Base-by-base conservation (phyloP, 2,113 vertebrate genomes). In the Tringa solitaria region DNA sequence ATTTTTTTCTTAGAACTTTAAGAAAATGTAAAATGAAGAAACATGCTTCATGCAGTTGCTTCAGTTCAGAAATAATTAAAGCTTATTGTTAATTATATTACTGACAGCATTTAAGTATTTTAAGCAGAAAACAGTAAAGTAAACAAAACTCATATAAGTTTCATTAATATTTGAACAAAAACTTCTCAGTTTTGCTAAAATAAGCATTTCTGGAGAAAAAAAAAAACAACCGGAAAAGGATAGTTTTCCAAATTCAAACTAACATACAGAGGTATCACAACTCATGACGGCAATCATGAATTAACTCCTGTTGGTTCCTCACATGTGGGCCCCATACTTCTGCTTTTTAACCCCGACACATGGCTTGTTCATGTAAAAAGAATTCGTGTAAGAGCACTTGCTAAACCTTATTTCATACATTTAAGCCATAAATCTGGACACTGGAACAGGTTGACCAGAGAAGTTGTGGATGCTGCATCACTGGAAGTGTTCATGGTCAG, bases 261-360 rank as follows among this genome's bases (percentile, higher is more conserved):
- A 79, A 67, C 50, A 81, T 7, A 69, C 2, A 64, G 5, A 60
- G 2, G 3, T 23, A 73, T 3, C 43, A 60, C 14, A 57, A 73
- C 24, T 75, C 41, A 24, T 1, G 17, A 65, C 1, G 4, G 14
- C 19, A 51, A 74, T 15, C 12, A n/a, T 8, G 5, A 75, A 35
- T 10, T 74, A 16, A 51, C 4, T 37, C 48, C 46, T 22, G 11
- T 3, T 30, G 19, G 13, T 10, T 48, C 32, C 32, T 46, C 21
- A 5, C 3, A 50, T 4, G 8, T 12, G 41, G 10, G 20, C 50
- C 39, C 48, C 10, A 2, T n/a, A 43, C 10, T 30, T 26, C 22
- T 19, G 32, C 0, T 23, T 74, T 80, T 43, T 15, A 69, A n/a
- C 0, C 4, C 23, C 7, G 64, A 48, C 0, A 1, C 4, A 35